A percentile compares a stretch with the other conserved stretches of the same genome.
Evolutionary conservation across 1,140 invertebrate species (phyloP).

Genomic region (Drosophila subobscura): DNA sequence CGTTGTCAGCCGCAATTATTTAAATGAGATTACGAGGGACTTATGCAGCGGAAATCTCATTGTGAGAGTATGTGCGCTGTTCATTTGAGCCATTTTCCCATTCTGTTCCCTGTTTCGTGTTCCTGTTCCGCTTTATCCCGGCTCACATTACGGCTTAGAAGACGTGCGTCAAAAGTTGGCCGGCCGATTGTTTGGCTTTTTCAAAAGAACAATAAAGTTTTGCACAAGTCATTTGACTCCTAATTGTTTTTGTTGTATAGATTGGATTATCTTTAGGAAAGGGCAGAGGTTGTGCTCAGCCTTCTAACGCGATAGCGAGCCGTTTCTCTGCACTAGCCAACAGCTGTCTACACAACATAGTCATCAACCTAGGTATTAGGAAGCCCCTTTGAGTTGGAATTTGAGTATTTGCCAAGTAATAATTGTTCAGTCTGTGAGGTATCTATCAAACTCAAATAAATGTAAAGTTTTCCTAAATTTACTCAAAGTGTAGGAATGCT

Average conservation of each 20-base stretch:
- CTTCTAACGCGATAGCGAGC: slow-evolving; percentile 38
- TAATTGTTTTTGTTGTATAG: slow-evolving; percentile 44
- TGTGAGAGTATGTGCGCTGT: slow-evolving; percentile 51
- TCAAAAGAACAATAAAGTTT: slow-evolving; percentile 44
- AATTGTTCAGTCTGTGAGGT: too few species aligned
- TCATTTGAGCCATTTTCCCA: slow-evolving; percentile 30
- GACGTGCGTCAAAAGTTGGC: slow-evolving; percentile 60
- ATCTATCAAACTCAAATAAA: too few species aligned
- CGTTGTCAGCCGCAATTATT: slow-evolving; percentile 70
- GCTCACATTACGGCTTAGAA: slow-evolving; percentile 53
- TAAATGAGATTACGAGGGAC: slow-evolving; percentile 78
- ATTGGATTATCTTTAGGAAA: slow-evolving; percentile 8
- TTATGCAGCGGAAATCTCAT: slow-evolving; percentile 75
- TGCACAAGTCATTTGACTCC: slow-evolving; percentile 48
- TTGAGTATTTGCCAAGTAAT: too few species aligned
- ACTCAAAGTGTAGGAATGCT: slow-evolving; percentile 12
- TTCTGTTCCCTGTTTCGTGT: slow-evolving; percentile 24
- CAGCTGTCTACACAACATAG: slow-evolving; percentile 15
- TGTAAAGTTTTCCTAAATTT: too few species aligned
- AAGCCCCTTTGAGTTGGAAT: too few species aligned
- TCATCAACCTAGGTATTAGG: too few species aligned
- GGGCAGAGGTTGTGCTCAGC: slow-evolving; percentile 12
- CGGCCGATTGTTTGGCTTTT: slow-evolving; percentile 47
- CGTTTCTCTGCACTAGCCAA: slow-evolving; percentile 1
- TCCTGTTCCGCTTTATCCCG: slow-evolving; percentile 25